A percentile compares a stretch with the other conserved stretches of the same genome.
Evolutionary conservation across 1,140 invertebrate genomes (phyloP).

Genomic region (Rhagoletis pomonella): DNA sequence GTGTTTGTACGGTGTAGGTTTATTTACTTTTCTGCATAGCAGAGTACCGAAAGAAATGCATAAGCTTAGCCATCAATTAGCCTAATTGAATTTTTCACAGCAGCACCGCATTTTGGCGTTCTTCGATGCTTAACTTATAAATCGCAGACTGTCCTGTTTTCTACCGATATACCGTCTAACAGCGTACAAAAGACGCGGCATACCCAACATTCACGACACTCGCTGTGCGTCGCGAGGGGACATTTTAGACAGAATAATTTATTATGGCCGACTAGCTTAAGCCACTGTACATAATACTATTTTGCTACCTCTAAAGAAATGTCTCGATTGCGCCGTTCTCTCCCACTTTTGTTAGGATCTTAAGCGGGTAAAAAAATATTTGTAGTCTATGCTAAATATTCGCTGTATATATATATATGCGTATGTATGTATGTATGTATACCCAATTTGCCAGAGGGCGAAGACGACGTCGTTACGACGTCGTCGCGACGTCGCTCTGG

Average conservation of each 20-base stretch:
- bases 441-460: neutral
- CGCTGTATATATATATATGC: neutral
- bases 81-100: constrained; percentile 51
- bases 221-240: neutral
- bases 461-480: too few relatives aligned
- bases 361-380: neutral
- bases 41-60: constrained; percentile 16
- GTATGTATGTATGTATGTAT: neutral
- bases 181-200: neutral
- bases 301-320: neutral
- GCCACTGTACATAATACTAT: neutral
- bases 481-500: too few relatives aligned
- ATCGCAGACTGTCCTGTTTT: neutral
- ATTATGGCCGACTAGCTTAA: constrained; percentile 16
- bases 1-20: neutral
- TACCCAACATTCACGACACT: constrained; percentile 18
- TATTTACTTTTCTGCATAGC: constrained; percentile 5
- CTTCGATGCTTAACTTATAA: constrained; percentile 10
- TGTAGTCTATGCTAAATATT: neutral
- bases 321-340: neutral
- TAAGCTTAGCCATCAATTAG: constrained; percentile 51
- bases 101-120: constrained; percentile 37
- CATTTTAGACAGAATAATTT: constrained; percentile 45
- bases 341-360: neutral
- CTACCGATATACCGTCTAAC: too few relatives aligned